These are phyloP conservation scores for Eumacrocentrus americanus DNA, from an alignment of 2,888 invertebrate genomes.

Conservation along the genomic window DNA sequence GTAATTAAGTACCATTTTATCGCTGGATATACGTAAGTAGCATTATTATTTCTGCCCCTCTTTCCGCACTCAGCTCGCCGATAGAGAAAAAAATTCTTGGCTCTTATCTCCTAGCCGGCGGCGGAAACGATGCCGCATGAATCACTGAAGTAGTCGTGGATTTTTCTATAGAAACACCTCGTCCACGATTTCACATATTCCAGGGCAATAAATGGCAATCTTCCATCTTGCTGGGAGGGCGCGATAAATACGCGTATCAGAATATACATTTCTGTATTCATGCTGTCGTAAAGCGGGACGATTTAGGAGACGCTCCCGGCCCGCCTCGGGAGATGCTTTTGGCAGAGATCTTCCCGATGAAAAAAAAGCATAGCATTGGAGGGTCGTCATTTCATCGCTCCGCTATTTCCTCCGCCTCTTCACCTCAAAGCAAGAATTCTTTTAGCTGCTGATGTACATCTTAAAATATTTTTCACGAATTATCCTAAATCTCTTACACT, in stretches of 20 bases:
- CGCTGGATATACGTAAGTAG: not conserved
- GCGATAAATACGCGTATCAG: constrained; percentile 43
- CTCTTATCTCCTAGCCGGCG: constrained; percentile 40
- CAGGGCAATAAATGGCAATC: constrained; percentile 43
- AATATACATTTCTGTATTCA: constrained; percentile 42
- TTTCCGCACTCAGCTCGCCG: not conserved
- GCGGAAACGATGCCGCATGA: constrained; percentile 41
- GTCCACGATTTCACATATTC: constrained; percentile 41
- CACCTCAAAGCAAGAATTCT: not conserved
- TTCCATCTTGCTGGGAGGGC: constrained; percentile 40
- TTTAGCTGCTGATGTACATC: not conserved
- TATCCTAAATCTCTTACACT: constrained; percentile 1
- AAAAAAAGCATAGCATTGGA: constrained; percentile 22
- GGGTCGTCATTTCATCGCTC: constrained; percentile 29
- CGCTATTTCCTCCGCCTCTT: constrained; percentile 25
- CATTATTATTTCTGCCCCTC: not conserved
- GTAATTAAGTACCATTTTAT: not conserved
- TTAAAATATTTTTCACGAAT: not conserved
- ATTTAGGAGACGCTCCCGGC: constrained; percentile 34
- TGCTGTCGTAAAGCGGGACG: constrained; percentile 37
- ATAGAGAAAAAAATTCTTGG: constrained; percentile 39
- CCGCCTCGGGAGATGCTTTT: constrained; percentile 21
- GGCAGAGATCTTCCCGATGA: constrained; percentile 17
- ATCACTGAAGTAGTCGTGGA: constrained; percentile 38
- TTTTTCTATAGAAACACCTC: constrained; percentile 41